phyloP scores from a whole-genome alignment of 2,797 vertebrate genomes.

The Furcifer pardalis region DNA sequence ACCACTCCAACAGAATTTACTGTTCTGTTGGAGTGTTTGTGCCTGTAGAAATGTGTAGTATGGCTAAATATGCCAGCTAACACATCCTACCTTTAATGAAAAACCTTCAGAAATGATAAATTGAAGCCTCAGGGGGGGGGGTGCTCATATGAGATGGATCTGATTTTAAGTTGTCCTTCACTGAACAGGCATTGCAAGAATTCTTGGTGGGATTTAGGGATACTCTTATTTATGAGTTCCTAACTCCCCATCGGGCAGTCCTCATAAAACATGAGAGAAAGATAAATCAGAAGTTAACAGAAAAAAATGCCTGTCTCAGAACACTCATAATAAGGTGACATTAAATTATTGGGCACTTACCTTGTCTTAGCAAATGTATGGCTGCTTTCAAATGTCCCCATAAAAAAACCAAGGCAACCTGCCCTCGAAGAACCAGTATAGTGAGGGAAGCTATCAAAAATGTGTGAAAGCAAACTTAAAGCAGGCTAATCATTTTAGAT shows the following conservation, averaged over 20 bases:
- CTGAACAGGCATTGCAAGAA: slow-evolving; percentile 34
- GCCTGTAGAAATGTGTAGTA: not conserved
- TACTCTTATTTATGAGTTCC: slow-evolving; percentile 51
- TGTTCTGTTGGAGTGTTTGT: slow-evolving; percentile 6
- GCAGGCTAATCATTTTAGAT: not conserved
- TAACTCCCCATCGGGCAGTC: slow-evolving; percentile 53
- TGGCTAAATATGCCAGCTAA: not conserved
- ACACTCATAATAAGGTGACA: slow-evolving; percentile 43
- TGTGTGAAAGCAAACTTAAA: not conserved
- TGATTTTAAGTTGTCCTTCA: not conserved
- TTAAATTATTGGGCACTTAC: slow-evolving; percentile 42
- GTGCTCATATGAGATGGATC: slow-evolving; percentile 35
- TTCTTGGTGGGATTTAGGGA: slow-evolving; percentile 40
- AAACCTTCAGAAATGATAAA: slow-evolving; percentile 43
- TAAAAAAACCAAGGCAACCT: slow-evolving; percentile 9
- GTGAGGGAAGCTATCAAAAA: not conserved
- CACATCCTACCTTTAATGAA: slow-evolving; percentile 28
- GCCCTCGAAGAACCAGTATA: not conserved
- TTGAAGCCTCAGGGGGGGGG: slow-evolving; percentile 42
- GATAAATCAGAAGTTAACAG: slow-evolving; percentile 47
- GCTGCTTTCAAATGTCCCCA: not conserved
- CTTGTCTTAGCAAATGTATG: slow-evolving; percentile 15
- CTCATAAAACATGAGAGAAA: slow-evolving; percentile 41
- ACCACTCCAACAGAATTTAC: slow-evolving; percentile 28
- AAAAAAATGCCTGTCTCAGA: slow-evolving; percentile 46